These are phyloP conservation scores for Mesorhabditis spiculigera DNA, from an alignment of 2,888 invertebrate species.

Conservation along the genomic window DNA sequence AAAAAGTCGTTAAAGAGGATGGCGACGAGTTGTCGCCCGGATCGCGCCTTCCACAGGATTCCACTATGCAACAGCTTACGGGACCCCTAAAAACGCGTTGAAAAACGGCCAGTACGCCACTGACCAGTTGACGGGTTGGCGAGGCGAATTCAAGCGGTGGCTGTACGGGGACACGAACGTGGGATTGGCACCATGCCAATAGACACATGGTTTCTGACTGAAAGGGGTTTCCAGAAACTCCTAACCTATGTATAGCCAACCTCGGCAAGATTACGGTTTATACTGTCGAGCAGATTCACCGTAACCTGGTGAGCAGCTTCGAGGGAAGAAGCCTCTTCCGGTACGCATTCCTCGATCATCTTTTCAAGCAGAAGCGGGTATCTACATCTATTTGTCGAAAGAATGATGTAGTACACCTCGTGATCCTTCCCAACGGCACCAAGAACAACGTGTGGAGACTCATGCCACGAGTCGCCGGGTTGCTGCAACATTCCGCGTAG, in stretches of 20 bases:
- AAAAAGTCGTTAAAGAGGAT: conserved; percentile 77
- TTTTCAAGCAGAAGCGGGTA: conserved; percentile 71
- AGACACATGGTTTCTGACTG: conserved; percentile 71
- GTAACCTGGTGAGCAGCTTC: neutral
- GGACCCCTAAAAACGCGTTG: conserved; percentile 63
- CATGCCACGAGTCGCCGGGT: conserved; percentile 17
- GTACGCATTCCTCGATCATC: conserved; percentile 30
- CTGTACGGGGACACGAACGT: conserved; percentile 68
- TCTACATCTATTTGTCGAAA: conserved; percentile 57
- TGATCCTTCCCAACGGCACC: conserved; percentile 79
- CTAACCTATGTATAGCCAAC: neutral
- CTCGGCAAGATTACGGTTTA: conserved; percentile 52
- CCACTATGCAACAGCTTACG: conserved; percentile 74
- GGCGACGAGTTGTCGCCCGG: conserved; percentile 73
- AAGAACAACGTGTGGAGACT: conserved; percentile 72
- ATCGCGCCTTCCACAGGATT: conserved; percentile 72
- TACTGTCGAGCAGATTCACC: conserved; percentile 8
- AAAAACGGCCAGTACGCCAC: neutral
- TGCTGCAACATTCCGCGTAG: conserved; percentile 15
- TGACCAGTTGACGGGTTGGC: conserved; percentile 21
- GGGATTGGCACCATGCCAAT: conserved; percentile 73
- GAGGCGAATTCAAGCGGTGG: conserved; percentile 30
- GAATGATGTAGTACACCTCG: conserved; percentile 54
- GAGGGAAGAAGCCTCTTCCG: conserved; percentile 20
- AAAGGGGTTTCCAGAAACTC: neutral